Evolutionary conservation across 2,888 invertebrate genomes (phyloP), one percentile per base, ranked within the genome.

Genomic region (Eupithecia tripunctaria): DNA sequence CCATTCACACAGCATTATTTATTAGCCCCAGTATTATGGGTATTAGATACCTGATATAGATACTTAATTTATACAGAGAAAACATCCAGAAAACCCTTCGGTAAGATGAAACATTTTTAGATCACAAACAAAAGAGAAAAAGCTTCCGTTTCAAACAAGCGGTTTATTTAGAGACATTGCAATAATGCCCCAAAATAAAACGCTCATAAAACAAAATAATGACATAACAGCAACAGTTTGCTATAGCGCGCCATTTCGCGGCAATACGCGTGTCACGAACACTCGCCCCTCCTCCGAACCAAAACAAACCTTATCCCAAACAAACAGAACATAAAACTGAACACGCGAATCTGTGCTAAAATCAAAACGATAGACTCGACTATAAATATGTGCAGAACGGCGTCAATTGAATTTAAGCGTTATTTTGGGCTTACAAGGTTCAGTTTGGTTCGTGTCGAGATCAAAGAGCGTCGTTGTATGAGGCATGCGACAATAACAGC

Each of bases 241-340:
- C 82, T 84, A 86, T 87, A 86, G 87, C 89, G 86, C 88, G 88
- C 90, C 92, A 91, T 92, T 92, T 91, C 91, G 87, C 91, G 89
- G 89, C 92, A 93, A 93, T 90, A 89, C 89, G 86, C 84, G 86
- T 89, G 91, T 91, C 91, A 92, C 88, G 90, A 84, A 89, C 91
- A 91, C 86, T 85, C 88, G 76, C 59, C 76, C 71, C 60, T 78
- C 64, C 73, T 59, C 62, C 77, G 78, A 76, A 59, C 56, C 12
- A 81, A 84, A 83, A 77, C 67, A 71, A 71, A 74, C 87, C 78
- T 78, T 86, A 84, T 43, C 0, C 0, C n/a, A n/a, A 0, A 0
- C 2, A 1, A 4, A 51, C 64, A 66, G 3, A 36, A 38, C n/a
- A 21, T 15, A 71, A 59, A 67, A 63, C 60, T 12, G 1, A 27